Evolutionary conservation across 2,888 invertebrate species (phyloP).

Genomic region (Venustoraphidia nigricollis): DNA sequence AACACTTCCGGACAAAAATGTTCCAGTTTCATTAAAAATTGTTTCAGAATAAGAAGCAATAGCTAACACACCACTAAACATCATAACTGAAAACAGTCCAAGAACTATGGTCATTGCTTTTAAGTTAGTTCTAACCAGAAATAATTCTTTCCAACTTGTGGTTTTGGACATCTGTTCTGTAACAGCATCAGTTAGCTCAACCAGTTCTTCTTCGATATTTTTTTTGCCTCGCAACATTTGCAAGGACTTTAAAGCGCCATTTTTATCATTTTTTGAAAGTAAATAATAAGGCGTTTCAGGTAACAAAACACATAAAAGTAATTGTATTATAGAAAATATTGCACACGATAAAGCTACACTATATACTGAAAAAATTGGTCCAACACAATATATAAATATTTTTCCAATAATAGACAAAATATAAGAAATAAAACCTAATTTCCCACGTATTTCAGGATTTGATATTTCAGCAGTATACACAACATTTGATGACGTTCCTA

Average conservation of each 20-base stretch:
- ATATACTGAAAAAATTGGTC: conserved; percentile 39
- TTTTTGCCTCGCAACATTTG: conserved; percentile 37
- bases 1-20: conserved; percentile 17
- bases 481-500: too few species aligned
- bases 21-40: conserved; percentile 20
- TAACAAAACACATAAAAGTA: conserved; percentile 39
- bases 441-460: too few species aligned
- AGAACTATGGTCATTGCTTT: conserved; percentile 42
- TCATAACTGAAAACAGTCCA: conserved; percentile 22
- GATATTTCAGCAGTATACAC: too few species aligned
- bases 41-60: conserved; percentile 25
- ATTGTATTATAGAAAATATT: conserved; percentile 38
- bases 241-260: conserved; percentile 34
- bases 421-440: too few species aligned
- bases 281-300: conserved; percentile 48
- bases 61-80: conserved; percentile 24
- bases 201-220: conserved; percentile 32
- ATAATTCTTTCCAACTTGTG: conserved; percentile 34
- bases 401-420: conserved; percentile 26
- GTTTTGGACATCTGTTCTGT: conserved; percentile 32
- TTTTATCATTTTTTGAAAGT: conserved; percentile 25
- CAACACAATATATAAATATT: conserved; percentile 43
- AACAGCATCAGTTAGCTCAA: conserved; percentile 20
- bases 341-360: conserved; percentile 38
- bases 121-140: conserved; percentile 38